Evolutionary conservation across 2,113 vertebrate species (phyloP), one percentile per base, ranked within the genome.

Genomic region (Passer domesticus): DNA sequence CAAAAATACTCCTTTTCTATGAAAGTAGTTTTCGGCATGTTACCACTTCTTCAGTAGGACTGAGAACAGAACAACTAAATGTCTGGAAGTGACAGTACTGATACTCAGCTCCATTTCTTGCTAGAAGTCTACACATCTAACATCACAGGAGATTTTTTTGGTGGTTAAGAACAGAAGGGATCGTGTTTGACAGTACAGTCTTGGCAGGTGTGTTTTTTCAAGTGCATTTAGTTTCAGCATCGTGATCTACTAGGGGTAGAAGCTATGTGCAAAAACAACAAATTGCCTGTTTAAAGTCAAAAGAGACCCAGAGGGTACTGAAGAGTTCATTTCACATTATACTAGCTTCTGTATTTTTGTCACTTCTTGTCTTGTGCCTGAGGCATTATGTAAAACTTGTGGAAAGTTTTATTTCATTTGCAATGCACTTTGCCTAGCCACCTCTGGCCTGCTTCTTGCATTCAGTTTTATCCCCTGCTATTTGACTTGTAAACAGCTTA

Each of bases 401-500:
- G 39, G 35, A 74, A 87, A 53, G 53, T 73, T 63, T 67, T 47
- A 15, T 83, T 90, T 85, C 41, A 22, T 84, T 87, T 81, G 44
- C 55, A n/a, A 0, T 41, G n/a, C 28, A 6, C 46, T 92, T 83
- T 94, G 39, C 49, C 37, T 81, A 41, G 75, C 77, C 16, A 21
- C 33, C 24, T 60, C 47, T 69, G 94, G 50, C 8, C 41, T 90
- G 78, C 64, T 87, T 50, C 87, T 76, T 60, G 67, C 55, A 53
- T 93, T 73, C 49, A 31, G 55, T 64, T 89, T 79, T 77, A 69
- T 58, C 35, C 50, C 60, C 33, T 74, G 72, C 85, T 49, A 4
- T 82, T 84, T 83, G 82, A 79, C 64, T 95, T 92, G 63, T 47
- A 83, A 84, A 52, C 23, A 77, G 85, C 67, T 89, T 83, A n/a